Conservation (phyloP, 1,140 invertebrate species). For the Bombyx mori region DNA sequence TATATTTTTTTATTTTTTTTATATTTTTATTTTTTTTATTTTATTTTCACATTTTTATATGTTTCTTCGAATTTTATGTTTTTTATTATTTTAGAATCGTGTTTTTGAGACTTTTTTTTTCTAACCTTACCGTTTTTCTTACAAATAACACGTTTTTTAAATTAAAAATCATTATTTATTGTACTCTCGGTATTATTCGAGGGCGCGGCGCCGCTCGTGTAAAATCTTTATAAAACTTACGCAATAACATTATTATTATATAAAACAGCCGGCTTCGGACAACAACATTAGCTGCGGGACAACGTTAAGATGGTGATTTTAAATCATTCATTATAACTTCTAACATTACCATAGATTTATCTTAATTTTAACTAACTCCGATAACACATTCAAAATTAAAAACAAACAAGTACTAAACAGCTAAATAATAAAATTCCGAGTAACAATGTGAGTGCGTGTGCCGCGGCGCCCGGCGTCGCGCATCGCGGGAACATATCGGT, state of each 20-base stretch:
- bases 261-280: slow-evolving; percentile 30
- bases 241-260: slow-evolving; percentile 37
- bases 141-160: slow-evolving; percentile 45
- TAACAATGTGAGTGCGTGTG: too few species aligned
- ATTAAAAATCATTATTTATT: slow-evolving; percentile 49
- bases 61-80: slow-evolving; percentile 28
- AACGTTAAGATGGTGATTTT: too few species aligned
- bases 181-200: slow-evolving; percentile 50
- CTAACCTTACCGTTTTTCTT: slow-evolving; percentile 51
- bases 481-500: slow-evolving; percentile 2
- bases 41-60: slow-evolving; percentile 29
- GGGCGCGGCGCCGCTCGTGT: slow-evolving; percentile 48
- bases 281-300: too few species aligned
- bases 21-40: slow-evolving; percentile 30
- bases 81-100: slow-evolving; percentile 15
- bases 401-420: too few species aligned
- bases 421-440: too few species aligned
- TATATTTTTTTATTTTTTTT: slow-evolving; percentile 25
- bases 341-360: too few species aligned
- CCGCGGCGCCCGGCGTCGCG: neutral
- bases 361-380: too few species aligned
- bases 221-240: slow-evolving; percentile 55
- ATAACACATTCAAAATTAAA: too few species aligned
- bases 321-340: too few species aligned
- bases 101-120: slow-evolving; percentile 50